A percentile compares a stretch with the other conserved stretches of the same genome.
phyloP scores from a whole-genome alignment of 2,888 invertebrate species.

The Therioaphis trifolii region DNA sequence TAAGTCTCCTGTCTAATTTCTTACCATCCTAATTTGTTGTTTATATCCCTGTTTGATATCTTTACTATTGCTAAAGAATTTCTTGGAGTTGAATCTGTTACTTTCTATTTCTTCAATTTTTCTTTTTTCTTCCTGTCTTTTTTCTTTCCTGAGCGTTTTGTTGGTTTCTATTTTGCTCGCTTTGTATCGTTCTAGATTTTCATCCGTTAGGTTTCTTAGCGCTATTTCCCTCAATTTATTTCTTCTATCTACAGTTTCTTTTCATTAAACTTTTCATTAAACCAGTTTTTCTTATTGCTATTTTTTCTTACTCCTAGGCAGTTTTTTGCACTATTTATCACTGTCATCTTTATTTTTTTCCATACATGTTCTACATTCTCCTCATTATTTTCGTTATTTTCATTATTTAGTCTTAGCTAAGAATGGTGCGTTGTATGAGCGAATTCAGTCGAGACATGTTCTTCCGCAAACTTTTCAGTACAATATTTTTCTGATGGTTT shows the following conservation, averaged over 20 bases:
- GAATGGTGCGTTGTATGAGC: constrained; percentile 19
- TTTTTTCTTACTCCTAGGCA: constrained; percentile 34
- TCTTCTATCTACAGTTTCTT: too few relatives aligned
- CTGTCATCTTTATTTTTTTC: constrained; percentile 14
- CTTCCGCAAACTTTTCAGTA: too few relatives aligned
- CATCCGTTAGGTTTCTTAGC: constrained; percentile 4
- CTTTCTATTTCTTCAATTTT: constrained; percentile 11
- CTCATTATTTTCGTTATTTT: too few relatives aligned
- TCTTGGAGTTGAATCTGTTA: constrained; percentile 18
- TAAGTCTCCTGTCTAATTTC: constrained; percentile 3
- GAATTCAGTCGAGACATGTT: too few relatives aligned
- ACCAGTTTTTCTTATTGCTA: too few relatives aligned
- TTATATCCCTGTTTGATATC: constrained; percentile 17
- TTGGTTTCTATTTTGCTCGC: constrained; percentile 28
- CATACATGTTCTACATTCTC: constrained; percentile 33
- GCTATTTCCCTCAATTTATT: constrained; percentile 11
- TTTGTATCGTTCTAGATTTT: constrained; percentile 24
- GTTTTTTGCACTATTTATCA: constrained; percentile 1
- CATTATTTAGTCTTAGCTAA: constrained; percentile 4
- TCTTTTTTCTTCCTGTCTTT: neutral
- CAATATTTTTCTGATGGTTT: too few relatives aligned
- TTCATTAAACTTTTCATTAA: too few relatives aligned
- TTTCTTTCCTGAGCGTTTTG: constrained; percentile 3
- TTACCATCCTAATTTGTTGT: constrained; percentile 27
- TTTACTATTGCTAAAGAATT: constrained; percentile 24